Conservation (phyloP, 2,888 invertebrate species). For the Pomacea canaliculata region DNA sequence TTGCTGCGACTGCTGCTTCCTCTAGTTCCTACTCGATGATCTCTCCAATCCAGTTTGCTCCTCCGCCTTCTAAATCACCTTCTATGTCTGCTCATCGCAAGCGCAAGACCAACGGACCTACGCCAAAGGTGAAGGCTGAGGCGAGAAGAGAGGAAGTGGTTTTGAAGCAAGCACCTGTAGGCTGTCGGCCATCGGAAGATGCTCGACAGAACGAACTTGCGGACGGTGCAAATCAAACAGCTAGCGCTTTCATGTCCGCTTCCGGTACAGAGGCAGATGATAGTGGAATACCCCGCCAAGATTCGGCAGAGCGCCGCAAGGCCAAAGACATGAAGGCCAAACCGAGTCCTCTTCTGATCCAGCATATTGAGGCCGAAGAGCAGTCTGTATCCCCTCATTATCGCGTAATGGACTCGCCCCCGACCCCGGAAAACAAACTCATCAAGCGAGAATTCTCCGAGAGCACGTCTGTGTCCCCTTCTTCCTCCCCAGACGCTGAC, state of each 20-base stretch:
- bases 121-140: not conserved
- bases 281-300: conserved; percentile 39
- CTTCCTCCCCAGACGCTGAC: conserved; percentile 60
- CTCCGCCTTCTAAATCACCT: conserved; percentile 7
- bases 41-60: conserved; percentile 2
- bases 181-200: not conserved
- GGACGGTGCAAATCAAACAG: not conserved
- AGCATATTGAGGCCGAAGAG: conserved; percentile 57
- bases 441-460: conserved; percentile 61
- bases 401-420: conserved; percentile 63
- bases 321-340: conserved; percentile 61
- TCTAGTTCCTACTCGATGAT: conserved; percentile 7
- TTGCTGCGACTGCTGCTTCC: not conserved
- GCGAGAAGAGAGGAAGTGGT: not conserved
- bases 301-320: conserved; percentile 52
- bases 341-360: conserved; percentile 54
- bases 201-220: not conserved
- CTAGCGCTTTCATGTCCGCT: not conserved
- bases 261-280: conserved; percentile 4
- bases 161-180: not conserved
- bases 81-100: conserved; percentile 7
- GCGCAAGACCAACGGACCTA: not conserved
- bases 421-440: conserved; percentile 59
- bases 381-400: conserved; percentile 61
- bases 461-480: conserved; percentile 59